Evolutionary conservation across 2,888 invertebrate species (phyloP), one percentile per base, ranked within the genome.

Genomic region (Folsomia candida): DNA sequence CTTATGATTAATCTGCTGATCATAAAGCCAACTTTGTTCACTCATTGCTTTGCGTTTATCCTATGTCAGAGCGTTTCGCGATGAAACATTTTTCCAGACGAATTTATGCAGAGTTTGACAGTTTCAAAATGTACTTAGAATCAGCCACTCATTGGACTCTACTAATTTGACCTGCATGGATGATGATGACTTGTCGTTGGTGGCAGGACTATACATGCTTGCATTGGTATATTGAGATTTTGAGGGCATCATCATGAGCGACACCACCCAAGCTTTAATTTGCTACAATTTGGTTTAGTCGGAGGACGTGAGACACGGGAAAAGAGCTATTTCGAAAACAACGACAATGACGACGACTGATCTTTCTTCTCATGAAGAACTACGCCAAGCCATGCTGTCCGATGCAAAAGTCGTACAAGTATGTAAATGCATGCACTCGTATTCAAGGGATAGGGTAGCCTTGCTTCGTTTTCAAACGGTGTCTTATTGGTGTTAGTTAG

Each of bases 391-490:
- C n/a, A n/a, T n/a, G n/a, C n/a, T n/a, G n/a, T n/a, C n/a, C n/a
- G n/a, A n/a, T n/a, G n/a, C n/a, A n/a, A 47, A 47, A 54, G 4
- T 14, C 54, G n/a, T 14, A 20, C 20, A 6, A 6, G 20, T 14
- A 54, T 6, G n/a, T 54, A 54, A 20, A 54, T 6, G 54, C n/a
- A n/a, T n/a, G n/a, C n/a, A n/a, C n/a, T n/a, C n/a, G n/a, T n/a
- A n/a, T n/a, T n/a, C n/a, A n/a, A n/a, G n/a, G n/a, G n/a, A n/a
- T n/a, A n/a, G n/a, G n/a, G n/a, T n/a, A n/a, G n/a, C n/a, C n/a
- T n/a, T n/a, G n/a, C n/a, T n/a, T n/a, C 37, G 37, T 37, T 54
- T 54, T 54, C 6, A 54, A 54, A 54, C 54, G 54, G 54, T n/a
- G 54, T 54, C 54, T 54, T 54, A 54, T 22, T 54, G 6, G 54